Evolutionary conservation across 2,797 vertebrate genomes (phyloP).

Genomic region (Podarcis siculus): DNA sequence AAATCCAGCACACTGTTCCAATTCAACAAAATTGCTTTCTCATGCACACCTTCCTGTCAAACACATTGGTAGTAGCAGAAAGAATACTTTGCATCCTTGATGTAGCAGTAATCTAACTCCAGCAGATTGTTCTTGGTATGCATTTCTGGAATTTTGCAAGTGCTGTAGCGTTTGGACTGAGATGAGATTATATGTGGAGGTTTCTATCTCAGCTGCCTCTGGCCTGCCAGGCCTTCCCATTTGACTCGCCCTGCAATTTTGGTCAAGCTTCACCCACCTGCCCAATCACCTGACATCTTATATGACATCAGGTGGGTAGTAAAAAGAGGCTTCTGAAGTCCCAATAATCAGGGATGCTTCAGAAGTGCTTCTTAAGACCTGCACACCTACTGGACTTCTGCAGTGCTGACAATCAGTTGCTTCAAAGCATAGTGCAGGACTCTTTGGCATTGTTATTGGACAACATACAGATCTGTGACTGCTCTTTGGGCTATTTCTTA

Average conservation of each 20-base stretch:
- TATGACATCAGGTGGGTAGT: too few relatives aligned
- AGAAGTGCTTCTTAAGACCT: too few relatives aligned
- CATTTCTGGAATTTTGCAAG: neutral
- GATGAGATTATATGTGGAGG: neutral
- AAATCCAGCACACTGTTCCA: neutral
- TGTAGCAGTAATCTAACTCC: neutral
- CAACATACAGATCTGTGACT: neutral
- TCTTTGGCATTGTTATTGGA: neutral
- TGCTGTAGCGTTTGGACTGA: neutral
- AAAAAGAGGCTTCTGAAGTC: too few relatives aligned
- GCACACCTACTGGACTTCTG: too few relatives aligned
- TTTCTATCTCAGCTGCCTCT: neutral
- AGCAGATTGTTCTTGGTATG: neutral
- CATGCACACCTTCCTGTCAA: neutral
- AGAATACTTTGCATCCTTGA: neutral
- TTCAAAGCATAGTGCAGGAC: too few relatives aligned
- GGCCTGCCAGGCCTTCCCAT: too few relatives aligned
- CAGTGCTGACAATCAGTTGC: too few relatives aligned
- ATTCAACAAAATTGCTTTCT: neutral
- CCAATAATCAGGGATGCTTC: too few relatives aligned
- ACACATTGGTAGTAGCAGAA: too few relatives aligned
- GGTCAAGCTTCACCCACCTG: too few relatives aligned
- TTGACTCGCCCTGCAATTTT: too few relatives aligned
- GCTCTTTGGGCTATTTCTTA: neutral
- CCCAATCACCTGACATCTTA: too few relatives aligned